Conservation (phyloP, 1,140 invertebrate species). For the Sogatella furcifera region DNA sequence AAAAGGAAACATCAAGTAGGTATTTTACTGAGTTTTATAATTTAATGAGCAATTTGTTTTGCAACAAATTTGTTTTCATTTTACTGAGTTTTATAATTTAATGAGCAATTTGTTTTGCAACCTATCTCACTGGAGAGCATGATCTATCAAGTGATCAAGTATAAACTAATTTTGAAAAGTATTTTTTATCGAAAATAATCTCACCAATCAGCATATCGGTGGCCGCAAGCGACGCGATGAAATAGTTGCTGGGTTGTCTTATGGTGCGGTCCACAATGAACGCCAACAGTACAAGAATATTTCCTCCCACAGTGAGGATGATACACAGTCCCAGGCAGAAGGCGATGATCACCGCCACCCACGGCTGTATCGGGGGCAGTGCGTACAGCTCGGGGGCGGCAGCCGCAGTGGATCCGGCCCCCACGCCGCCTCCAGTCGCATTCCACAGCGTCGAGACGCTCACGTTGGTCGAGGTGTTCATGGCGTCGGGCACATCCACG, state of each 20-base stretch:
- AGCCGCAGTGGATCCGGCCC: conserved; percentile 15
- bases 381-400: conserved; percentile 41
- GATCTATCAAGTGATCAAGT: too few species aligned
- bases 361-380: conserved; percentile 75
- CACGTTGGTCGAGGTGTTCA: neutral
- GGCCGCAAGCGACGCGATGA: conserved; percentile 95
- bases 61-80: too few species aligned
- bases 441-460: conserved; percentile 15
- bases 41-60: too few species aligned
- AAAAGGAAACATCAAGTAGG: too few species aligned
- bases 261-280: conserved; percentile 96
- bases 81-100: too few species aligned
- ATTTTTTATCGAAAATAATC: conserved; percentile 19
- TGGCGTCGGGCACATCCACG: neutral
- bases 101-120: too few species aligned
- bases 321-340: conserved; percentile 79
- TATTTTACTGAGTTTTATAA: too few species aligned
- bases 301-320: conserved; percentile 86
- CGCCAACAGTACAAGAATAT: conserved; percentile 90
- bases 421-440: neutral
- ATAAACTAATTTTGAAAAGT: too few species aligned
- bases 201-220: conserved; percentile 96
- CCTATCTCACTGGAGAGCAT: too few species aligned
- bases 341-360: conserved; percentile 88
- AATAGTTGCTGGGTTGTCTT: conserved; percentile 97